phyloP scores from a whole-genome alignment of 2,797 vertebrate species.

The Echiichthys vipera region DNA sequence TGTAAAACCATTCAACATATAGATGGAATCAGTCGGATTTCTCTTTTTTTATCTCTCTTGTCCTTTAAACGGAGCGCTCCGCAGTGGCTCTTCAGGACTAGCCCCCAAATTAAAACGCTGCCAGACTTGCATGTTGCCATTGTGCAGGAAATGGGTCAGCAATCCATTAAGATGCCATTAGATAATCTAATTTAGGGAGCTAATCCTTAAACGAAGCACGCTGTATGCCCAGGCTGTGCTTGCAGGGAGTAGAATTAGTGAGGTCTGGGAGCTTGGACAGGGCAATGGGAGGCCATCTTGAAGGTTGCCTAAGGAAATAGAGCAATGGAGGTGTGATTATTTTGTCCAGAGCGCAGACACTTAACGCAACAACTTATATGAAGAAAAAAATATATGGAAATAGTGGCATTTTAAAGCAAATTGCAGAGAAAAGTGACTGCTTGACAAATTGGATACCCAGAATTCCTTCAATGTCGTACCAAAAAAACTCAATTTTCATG shows the following conservation, averaged over 20 bases:
- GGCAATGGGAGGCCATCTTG: conserved; percentile 61
- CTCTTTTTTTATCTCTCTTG: conserved; percentile 62
- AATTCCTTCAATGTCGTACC: neutral
- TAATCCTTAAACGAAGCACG: conserved; percentile 96
- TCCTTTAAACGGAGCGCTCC: conserved; percentile 55
- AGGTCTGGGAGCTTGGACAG: conserved; percentile 66
- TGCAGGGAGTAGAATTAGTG: conserved; percentile 71
- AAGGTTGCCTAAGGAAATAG: conserved; percentile 73
- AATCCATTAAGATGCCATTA: conserved; percentile 99
- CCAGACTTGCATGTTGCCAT: conserved; percentile 91
- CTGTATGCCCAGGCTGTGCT: conserved; percentile 81
- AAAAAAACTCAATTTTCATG: neutral
- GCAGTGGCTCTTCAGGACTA: conserved; percentile 80
- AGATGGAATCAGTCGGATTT: conserved; percentile 55
- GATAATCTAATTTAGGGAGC: conserved; percentile 98
- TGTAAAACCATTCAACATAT: conserved; percentile 19
- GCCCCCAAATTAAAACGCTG: conserved; percentile 88
- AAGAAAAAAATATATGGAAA: neutral
- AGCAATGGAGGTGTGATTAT: conserved; percentile 25
- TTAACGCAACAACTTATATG: neutral
- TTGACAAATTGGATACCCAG: neutral
- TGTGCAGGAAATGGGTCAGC: conserved; percentile 96
- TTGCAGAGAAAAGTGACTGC: neutral
- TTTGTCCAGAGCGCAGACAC: neutral
- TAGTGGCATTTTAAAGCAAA: neutral